Percentiles rank a stretch among this genome's conserved stretches.
Conservation (phyloP, 2,888 invertebrate genomes). For the Polymixis flavicincta region DNA sequence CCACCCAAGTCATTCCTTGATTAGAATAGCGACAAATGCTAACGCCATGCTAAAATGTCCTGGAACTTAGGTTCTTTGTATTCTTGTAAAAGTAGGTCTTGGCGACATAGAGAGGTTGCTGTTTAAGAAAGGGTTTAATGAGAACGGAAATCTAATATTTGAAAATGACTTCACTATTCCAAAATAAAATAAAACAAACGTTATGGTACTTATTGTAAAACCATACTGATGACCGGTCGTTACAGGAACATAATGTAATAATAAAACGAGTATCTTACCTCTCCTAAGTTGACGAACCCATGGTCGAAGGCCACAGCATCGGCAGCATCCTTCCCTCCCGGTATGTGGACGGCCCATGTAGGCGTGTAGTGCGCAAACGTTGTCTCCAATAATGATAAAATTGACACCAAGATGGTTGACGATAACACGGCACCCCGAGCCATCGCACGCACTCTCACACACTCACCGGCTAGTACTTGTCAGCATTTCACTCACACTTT, state of each 20-base stretch:
- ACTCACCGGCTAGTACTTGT: conserved; percentile 88
- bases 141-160: too few relatives aligned
- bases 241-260: not conserved
- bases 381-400: conserved; percentile 75
- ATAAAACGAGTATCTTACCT: conserved; percentile 91
- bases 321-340: conserved; percentile 92
- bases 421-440: conserved; percentile 80
- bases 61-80: conserved; percentile 3
- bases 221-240: not conserved
- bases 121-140: not conserved
- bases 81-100: not conserved
- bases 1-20: conserved; percentile 47
- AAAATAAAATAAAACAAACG: too few relatives aligned
- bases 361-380: conserved; percentile 92
- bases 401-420: conserved; percentile 80
- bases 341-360: conserved; percentile 96
- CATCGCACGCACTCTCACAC: conserved; percentile 83
- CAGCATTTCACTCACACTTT: conserved; percentile 86
- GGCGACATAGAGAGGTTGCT: not conserved
- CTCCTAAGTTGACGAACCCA: conserved; percentile 96
- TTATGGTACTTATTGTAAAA: not conserved
- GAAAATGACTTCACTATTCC: too few relatives aligned
- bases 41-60: conserved; percentile 8
- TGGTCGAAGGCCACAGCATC: conserved; percentile 94
- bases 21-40: conserved; percentile 34